Evolutionary conservation across 2,797 vertebrate species (phyloP).

Genomic region (Myotis myotis): DNA sequence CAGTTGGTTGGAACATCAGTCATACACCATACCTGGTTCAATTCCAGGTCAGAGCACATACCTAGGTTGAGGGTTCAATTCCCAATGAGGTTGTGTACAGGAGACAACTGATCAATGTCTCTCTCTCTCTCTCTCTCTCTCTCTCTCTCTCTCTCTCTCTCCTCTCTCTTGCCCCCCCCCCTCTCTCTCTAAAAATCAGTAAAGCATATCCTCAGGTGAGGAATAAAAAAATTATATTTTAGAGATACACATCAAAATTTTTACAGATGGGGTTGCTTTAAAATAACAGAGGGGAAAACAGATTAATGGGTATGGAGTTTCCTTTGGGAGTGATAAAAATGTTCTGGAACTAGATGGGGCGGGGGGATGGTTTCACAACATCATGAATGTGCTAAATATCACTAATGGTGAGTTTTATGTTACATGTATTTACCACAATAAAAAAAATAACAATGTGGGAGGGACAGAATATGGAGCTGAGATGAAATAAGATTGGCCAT

Average conservation of each 20-base stretch:
- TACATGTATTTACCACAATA: not conserved
- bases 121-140: not conserved
- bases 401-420: not conserved
- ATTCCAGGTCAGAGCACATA: not conserved
- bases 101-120: not conserved
- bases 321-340: not conserved
- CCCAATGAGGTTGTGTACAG: not conserved
- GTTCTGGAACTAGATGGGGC: not conserved
- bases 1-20: not conserved
- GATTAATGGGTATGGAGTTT: not conserved
- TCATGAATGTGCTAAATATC: not conserved
- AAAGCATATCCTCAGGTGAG: not conserved
- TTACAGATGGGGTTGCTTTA: not conserved
- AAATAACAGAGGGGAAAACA: not conserved
- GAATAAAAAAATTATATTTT: not conserved
- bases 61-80: not conserved
- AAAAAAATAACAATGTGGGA: not conserved
- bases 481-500: not conserved
- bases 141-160: no score
- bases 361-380: not conserved
- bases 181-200: not conserved
- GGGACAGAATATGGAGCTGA: not conserved
- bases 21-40: not conserved
- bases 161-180: no score
- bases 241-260: not conserved